Conservation (phyloP, 2,888 invertebrate species). For the Eilema griseolum region DNA sequence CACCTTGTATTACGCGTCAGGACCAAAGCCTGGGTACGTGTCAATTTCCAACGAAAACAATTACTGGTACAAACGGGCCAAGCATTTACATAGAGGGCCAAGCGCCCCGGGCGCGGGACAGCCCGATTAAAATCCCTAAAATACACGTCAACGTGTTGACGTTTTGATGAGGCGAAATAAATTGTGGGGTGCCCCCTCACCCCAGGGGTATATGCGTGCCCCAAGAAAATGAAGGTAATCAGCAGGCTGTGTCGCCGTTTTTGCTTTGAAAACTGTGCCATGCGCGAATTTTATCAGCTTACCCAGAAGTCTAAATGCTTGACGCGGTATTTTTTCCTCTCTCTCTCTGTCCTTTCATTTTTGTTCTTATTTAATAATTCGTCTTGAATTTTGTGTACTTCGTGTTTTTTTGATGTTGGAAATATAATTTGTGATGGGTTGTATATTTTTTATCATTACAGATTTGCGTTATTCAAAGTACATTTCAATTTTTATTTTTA, state of each 20-base stretch:
- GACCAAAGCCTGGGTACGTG: constrained; percentile 70
- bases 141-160: constrained; percentile 85
- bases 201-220: constrained; percentile 75
- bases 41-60: constrained; percentile 82
- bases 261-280: constrained; percentile 60
- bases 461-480: constrained; percentile 3
- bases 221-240: constrained; percentile 84
- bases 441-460: constrained; percentile 7
- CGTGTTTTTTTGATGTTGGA: constrained; percentile 19
- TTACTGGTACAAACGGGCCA: constrained; percentile 70
- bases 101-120: constrained; percentile 56
- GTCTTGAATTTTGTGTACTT: constrained; percentile 35
- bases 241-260: constrained; percentile 58
- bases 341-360: constrained; percentile 25
- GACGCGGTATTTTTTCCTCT: constrained; percentile 43
- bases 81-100: constrained; percentile 76
- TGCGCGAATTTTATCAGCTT: constrained; percentile 62
- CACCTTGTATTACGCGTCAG: constrained; percentile 58
- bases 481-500: neutral
- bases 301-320: constrained; percentile 44
- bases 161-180: constrained; percentile 85
- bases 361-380: constrained; percentile 45
- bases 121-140: constrained; percentile 83
- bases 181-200: constrained; percentile 65
- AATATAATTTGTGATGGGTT: constrained; percentile 24